A percentile compares a stretch with the other conserved stretches of the same genome.
These are phyloP conservation scores for Drosophila bocki DNA, from an alignment of 1,140 invertebrate genomes.

Conservation along the genomic window DNA sequence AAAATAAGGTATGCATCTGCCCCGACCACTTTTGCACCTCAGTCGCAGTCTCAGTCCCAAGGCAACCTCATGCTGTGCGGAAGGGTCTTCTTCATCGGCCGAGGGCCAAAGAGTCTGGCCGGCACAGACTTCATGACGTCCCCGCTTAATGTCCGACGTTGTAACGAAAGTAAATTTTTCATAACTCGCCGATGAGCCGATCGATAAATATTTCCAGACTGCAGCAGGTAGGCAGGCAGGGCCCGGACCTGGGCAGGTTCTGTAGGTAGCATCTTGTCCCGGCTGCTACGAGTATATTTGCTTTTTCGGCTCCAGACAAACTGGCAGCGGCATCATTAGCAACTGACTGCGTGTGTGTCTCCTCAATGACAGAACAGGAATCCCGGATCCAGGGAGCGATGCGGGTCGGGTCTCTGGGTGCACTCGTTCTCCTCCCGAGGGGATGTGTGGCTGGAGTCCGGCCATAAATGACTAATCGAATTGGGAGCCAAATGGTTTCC, in stretches of 20 bases:
- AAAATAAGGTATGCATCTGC: constrained; percentile 68
- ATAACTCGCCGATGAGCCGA: constrained; percentile 67
- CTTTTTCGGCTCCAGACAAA: constrained; percentile 62
- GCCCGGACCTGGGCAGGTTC: neutral
- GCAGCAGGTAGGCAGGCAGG: constrained; percentile 61
- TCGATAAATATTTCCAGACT: constrained; percentile 75
- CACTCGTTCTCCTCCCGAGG: constrained; percentile 4
- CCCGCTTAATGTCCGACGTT: constrained; percentile 65
- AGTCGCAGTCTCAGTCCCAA: constrained; percentile 1
- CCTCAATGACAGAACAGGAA: constrained; percentile 59
- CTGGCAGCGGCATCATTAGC: constrained; percentile 80
- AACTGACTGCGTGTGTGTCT: constrained; percentile 44
- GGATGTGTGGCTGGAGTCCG: constrained; percentile 3
- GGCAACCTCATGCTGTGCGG: constrained; percentile 64
- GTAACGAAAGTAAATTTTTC: constrained; percentile 82
- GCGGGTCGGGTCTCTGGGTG: constrained; percentile 39
- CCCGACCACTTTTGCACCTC: constrained; percentile 37
- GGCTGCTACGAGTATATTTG: constrained; percentile 36
- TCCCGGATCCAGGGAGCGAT: constrained; percentile 25
- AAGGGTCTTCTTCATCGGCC: constrained; percentile 11
- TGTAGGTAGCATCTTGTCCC: constrained; percentile 62
- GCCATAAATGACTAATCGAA: constrained; percentile 68
- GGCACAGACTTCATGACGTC: constrained; percentile 79
- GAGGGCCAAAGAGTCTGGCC: constrained; percentile 31
- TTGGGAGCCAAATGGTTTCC: constrained; percentile 61